A percentile compares a stretch with the other conserved stretches of the same genome.
Evolutionary conservation across 2,113 vertebrate genomes (phyloP).

Genomic region (Lophius piscatorius): DNA sequence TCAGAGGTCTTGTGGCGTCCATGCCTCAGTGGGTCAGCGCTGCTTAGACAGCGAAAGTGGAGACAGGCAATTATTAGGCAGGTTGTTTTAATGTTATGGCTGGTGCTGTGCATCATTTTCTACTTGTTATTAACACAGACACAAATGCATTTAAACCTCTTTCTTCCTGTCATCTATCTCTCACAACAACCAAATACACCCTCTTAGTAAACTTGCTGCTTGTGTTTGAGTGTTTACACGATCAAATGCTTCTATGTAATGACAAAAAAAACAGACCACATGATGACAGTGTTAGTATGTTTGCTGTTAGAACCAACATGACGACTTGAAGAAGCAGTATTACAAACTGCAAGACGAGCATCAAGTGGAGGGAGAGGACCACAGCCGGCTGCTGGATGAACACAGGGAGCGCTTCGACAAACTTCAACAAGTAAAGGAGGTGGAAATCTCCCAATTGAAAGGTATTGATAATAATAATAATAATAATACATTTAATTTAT

Average conservation of each 20-base stretch:
- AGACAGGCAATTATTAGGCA: too few species aligned
- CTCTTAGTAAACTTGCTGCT: too few species aligned
- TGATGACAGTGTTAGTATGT: neutral
- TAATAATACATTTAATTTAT: too few species aligned
- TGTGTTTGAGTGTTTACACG: too few species aligned
- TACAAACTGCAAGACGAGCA: constrained; percentile 90
- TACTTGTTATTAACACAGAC: neutral
- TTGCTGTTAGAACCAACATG: constrained; percentile 89
- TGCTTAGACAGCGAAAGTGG: too few species aligned
- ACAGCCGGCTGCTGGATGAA: constrained; percentile 84
- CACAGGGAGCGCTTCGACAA: constrained; percentile 87
- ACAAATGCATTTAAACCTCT: too few species aligned
- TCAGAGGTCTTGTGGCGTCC: too few species aligned
- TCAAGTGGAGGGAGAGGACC: constrained; percentile 86
- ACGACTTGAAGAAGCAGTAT: constrained; percentile 93
- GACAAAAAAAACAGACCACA: neutral
- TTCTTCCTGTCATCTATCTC: too few species aligned
- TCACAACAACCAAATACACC: too few species aligned
- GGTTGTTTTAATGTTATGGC: too few species aligned
- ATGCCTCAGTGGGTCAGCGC: too few species aligned
- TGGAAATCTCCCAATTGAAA: constrained; percentile 90
- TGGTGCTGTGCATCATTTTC: too few species aligned
- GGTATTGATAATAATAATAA: constrained; percentile 78
- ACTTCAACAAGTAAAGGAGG: constrained; percentile 89
- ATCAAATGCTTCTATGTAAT: neutral